A percentile compares a stretch with the other conserved stretches of the same genome.
These are phyloP conservation scores for Coelopa pilipes DNA, from an alignment of 2,888 invertebrate genomes.

Conservation along the genomic window DNA sequence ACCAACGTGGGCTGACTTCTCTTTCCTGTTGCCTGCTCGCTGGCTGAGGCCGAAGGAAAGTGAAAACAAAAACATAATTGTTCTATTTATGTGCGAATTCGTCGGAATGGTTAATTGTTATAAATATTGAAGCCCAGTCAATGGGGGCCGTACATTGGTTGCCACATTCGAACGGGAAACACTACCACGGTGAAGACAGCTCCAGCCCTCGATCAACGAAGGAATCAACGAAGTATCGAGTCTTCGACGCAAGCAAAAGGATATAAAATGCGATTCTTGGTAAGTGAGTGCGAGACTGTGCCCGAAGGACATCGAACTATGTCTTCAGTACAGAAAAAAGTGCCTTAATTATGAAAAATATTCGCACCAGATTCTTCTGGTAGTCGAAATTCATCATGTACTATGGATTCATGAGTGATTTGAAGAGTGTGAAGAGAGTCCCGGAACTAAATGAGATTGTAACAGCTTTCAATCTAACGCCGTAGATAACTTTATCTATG, in stretches of 20 bases:
- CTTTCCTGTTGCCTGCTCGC: constrained; percentile 22
- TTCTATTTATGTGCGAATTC: constrained; percentile 23
- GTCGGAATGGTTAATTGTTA: constrained; percentile 4
- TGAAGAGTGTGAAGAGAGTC: too few relatives aligned
- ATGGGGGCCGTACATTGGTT: not conserved
- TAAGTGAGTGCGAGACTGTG: constrained; percentile 18
- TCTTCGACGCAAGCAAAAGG: constrained; percentile 10
- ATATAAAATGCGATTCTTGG: constrained; percentile 33
- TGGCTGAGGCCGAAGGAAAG: constrained; percentile 11
- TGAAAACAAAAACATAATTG: constrained; percentile 25
- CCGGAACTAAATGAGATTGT: too few relatives aligned
- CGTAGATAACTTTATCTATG: too few relatives aligned
- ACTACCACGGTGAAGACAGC: constrained; percentile 2
- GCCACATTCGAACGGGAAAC: constrained; percentile 20
- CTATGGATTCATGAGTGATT: too few relatives aligned
- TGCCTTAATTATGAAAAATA: not conserved
- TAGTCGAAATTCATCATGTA: too few relatives aligned
- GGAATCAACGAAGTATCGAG: not conserved
- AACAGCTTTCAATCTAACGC: too few relatives aligned
- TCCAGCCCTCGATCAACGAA: too few relatives aligned
- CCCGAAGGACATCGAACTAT: not conserved
- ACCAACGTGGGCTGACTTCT: not conserved
- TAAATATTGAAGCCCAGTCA: constrained; percentile 25
- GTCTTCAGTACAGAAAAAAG: not conserved
- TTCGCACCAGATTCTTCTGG: too few relatives aligned